Evolutionary conservation across 2,113 vertebrate genomes (phyloP).

Genomic region (Todiramphus saurophagus): DNA sequence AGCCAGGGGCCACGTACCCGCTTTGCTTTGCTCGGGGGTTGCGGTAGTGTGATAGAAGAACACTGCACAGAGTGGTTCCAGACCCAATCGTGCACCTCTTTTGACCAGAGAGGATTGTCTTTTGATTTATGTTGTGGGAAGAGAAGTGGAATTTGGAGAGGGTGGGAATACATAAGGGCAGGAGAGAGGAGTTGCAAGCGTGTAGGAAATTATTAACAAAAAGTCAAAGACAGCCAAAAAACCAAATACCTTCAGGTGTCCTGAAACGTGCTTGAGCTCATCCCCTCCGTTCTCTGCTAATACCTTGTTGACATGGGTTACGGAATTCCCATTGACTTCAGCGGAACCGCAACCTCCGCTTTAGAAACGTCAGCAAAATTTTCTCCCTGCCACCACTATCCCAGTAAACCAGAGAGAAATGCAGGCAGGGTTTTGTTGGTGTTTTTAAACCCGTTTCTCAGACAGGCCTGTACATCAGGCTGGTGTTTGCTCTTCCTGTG

Average conservation of each 20-base stretch:
- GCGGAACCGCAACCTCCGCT: not conserved
- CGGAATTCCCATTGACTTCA: not conserved
- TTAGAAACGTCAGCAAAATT: not conserved
- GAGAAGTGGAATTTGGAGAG: not conserved
- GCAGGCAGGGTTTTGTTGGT: not conserved
- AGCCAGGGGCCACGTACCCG: not conserved
- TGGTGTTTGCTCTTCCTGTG: not conserved
- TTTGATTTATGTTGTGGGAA: not conserved
- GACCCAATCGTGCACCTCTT: not conserved
- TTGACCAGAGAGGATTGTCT: not conserved
- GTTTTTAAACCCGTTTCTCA: not conserved
- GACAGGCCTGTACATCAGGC: not conserved
- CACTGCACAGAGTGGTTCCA: rapidly evolving
- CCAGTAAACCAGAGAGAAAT: not conserved
- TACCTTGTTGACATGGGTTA: not conserved
- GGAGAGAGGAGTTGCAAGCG: not conserved
- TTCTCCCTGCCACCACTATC: not conserved
- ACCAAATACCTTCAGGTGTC: not conserved
- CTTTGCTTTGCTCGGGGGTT: not conserved
- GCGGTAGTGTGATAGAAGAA: not conserved
- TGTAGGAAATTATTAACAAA: not conserved
- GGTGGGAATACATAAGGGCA: not conserved
- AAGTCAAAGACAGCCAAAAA: not conserved
- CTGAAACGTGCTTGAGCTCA: not conserved
- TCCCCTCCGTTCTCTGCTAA: not conserved